A percentile compares a stretch with the other conserved stretches of the same genome.
Evolutionary conservation across 2,888 invertebrate species (phyloP).

Genomic region (Lochmaea capreae): DNA sequence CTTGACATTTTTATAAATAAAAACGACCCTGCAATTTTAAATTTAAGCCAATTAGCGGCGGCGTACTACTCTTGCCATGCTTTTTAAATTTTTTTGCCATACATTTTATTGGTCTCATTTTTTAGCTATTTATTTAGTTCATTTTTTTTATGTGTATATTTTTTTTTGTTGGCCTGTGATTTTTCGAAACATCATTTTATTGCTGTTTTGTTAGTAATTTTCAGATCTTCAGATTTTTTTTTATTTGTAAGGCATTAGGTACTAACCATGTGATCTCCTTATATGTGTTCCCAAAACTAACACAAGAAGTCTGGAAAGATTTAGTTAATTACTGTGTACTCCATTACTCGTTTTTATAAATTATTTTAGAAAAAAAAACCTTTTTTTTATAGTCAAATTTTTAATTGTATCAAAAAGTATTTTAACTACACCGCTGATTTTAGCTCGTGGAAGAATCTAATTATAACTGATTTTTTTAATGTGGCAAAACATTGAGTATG

Average conservation of each 20-base stretch:
- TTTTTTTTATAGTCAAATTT: background rate
- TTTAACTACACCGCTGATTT: background rate
- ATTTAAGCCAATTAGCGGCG: conserved; percentile 15
- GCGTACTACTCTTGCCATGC: conserved; percentile 23
- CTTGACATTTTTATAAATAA: background rate
- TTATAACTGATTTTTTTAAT: too few species aligned
- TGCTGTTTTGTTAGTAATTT: conserved; percentile 12
- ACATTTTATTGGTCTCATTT: conserved; percentile 25
- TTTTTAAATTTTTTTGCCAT: conserved; percentile 23
- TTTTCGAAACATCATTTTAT: conserved; percentile 16
- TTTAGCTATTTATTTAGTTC: conserved; percentile 14
- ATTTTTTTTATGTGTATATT: conserved; percentile 15
- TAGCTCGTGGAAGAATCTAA: too few species aligned
- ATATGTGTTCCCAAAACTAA: conserved; percentile 27
- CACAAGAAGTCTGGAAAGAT: conserved; percentile 15
- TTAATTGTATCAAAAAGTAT: background rate
- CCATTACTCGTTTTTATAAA: background rate
- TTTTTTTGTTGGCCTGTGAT: conserved; percentile 21
- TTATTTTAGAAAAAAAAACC: background rate
- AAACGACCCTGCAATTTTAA: background rate
- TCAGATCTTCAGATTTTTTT: conserved; percentile 15
- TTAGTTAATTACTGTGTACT: background rate
- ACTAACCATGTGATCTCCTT: conserved; percentile 27
- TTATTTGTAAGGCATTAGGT: conserved; percentile 26
- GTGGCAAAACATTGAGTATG: too few species aligned